Evolutionary conservation across 2,113 vertebrate genomes (phyloP).

Genomic region (Gymnobelideus leadbeateri): DNA sequence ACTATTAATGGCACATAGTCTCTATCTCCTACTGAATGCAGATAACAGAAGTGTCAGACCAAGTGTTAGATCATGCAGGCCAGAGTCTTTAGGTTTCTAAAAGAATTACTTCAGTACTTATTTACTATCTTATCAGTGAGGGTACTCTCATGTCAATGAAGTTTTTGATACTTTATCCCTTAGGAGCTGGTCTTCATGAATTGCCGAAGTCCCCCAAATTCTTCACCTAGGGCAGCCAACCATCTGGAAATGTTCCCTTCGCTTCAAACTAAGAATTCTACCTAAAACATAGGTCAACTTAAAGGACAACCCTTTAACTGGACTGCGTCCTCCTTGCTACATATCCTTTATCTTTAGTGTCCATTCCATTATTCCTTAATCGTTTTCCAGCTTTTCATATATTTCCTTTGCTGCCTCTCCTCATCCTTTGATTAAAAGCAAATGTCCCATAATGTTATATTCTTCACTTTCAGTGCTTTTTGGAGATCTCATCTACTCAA

Average conservation of each 20-base stretch:
- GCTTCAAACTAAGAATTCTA: not conserved
- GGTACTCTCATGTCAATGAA: not conserved
- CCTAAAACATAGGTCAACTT: not conserved
- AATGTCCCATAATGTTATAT: not conserved
- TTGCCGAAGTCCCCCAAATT: not conserved
- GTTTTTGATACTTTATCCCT: not conserved
- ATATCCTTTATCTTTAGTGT: not conserved
- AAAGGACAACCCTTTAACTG: not conserved
- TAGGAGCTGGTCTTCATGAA: not conserved
- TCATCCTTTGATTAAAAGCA: not conserved
- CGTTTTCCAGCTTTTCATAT: not conserved
- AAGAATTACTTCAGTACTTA: not conserved
- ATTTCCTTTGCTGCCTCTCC: not conserved
- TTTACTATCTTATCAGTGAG: not conserved
- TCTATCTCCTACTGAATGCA: not conserved
- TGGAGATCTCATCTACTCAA: not conserved
- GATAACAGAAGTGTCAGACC: not conserved
- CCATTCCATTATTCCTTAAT: not conserved
- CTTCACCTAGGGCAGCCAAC: not conserved
- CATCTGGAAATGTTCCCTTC: not conserved
- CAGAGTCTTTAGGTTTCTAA: not conserved
- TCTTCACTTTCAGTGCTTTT: not conserved
- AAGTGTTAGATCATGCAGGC: not conserved
- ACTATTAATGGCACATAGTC: not conserved
- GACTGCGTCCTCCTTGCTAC: not conserved